Evolutionary conservation across 2,113 vertebrate species (phyloP), one percentile per base, ranked within the genome.

Genomic region (Micronisus gabar): DNA sequence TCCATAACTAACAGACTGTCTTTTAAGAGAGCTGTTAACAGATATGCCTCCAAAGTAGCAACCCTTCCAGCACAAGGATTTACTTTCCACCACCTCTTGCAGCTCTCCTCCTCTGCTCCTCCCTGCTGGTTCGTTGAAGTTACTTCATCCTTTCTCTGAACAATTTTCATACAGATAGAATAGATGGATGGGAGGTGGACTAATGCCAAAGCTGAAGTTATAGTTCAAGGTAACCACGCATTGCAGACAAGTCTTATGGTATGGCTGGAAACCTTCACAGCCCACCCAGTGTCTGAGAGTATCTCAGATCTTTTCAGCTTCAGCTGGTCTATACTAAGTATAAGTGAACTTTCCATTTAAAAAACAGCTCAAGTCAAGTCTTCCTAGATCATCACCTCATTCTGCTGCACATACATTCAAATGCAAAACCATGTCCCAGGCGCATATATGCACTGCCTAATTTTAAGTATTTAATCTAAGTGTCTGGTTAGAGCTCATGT

Each of bases 141-240:
- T 21, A 29, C 22, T 85, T 40, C 53, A 66, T 27, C 56, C 73
- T 92, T 13, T 30, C 32, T 43, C 59, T 20, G 47, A 48, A 45
- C 6, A 53, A n/a, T 38, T 48, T 82, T 63, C 73, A 79, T 7
- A 6, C 15, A 62, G 59, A 36, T 52, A 21, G 34, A 81, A 16
- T 4, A 11, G 2, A 50, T 0, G 8, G 34, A 40, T 22, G 20
- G 29, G 16, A 40, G 53, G 5, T 9, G 19, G 6, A 48, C 41
- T 26, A 32, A 55, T 0, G 10, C 30, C n/a, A 82, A 30, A 80
- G 47, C 29, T 40, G 22, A 74, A 55, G 30, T 7, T 38, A 23
- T 0, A 29, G 34, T 2, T 92, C 47, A 81, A 50, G 65, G 58
- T 38, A 76, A 72, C 18, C 25, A 7, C 2, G 6, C 29, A 6